A percentile compares a stretch with the other conserved stretches of the same genome.
phyloP scores from a whole-genome alignment of 1,140 invertebrate genomes.

The Dinoponera quadriceps region DNA sequence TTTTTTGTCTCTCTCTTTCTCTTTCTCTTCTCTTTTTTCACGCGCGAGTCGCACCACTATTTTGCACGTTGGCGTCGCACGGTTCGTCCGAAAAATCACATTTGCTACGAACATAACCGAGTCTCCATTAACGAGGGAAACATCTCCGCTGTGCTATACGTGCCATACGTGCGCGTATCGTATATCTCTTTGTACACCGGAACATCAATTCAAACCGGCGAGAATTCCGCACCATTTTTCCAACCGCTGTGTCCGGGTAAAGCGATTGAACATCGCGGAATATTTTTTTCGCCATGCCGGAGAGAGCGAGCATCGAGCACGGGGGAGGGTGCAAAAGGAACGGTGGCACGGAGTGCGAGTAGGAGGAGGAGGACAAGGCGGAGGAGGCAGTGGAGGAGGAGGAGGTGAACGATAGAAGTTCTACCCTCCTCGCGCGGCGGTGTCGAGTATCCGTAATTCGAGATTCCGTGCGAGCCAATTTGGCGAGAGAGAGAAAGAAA shows the following conservation, averaged over 20 bases:
- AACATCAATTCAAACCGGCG: conserved; percentile 35
- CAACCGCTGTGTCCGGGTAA: conserved; percentile 18
- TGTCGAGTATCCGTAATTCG: conserved; percentile 80
- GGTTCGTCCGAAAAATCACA: conserved; percentile 16
- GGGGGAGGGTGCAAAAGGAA: conserved; percentile 1
- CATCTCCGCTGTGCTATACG: background rate
- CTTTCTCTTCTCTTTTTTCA: background rate
- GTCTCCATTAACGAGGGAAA: conserved; percentile 23
- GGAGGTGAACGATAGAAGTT: conserved; percentile 58
- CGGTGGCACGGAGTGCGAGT: too few species aligned
- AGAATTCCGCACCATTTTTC: conserved; percentile 24
- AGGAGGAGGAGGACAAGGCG: background rate
- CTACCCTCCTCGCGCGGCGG: conserved; percentile 59
- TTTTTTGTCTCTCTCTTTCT: background rate
- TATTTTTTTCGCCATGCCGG: conserved; percentile 71
- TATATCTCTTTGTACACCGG: conserved; percentile 17
- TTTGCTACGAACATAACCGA: conserved; percentile 1
- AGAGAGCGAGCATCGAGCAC: conserved; percentile 48
- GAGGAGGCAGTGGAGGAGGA: background rate
- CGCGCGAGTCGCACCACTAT: background rate
- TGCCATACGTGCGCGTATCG: background rate
- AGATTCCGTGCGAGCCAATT: conserved; percentile 81
- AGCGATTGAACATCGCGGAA: conserved; percentile 77
- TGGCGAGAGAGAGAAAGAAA: conserved; percentile 69
- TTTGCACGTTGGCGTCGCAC: background rate